Evolutionary conservation across 2,797 vertebrate genomes (phyloP).

Genomic region (Petrocephalus schoutedeni): DNA sequence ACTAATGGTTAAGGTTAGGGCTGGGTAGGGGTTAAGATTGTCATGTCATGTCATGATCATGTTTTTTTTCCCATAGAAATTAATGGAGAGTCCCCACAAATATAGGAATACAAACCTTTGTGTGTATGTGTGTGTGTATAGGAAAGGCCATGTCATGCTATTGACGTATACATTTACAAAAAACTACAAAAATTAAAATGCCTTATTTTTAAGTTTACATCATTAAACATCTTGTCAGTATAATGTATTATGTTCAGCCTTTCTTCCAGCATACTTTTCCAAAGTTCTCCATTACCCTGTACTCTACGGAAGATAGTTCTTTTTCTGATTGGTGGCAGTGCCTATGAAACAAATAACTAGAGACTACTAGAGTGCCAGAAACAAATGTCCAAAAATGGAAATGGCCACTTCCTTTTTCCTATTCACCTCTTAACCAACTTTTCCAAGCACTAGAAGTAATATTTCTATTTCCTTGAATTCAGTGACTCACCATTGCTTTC

Average conservation of each 20-base stretch:
- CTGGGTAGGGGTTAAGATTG: too few relatives aligned
- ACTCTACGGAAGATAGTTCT: neutral
- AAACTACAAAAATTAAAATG: neutral
- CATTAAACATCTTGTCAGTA: neutral
- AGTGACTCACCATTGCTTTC: conserved; percentile 7
- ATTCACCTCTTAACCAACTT: neutral
- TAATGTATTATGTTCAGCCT: neutral
- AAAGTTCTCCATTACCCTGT: neutral
- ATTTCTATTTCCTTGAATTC: conserved; percentile 9
- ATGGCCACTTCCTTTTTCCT: neutral
- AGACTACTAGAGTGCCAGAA: neutral
- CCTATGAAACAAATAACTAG: neutral
- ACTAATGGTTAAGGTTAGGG: too few relatives aligned
- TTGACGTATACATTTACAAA: neutral
- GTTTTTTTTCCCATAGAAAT: too few relatives aligned
- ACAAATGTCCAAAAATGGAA: conserved; percentile 3
- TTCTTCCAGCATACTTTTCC: neutral
- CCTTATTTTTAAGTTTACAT: neutral
- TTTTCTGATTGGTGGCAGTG: neutral
- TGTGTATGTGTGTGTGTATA: neutral
- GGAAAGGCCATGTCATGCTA: neutral
- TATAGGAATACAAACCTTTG: too few relatives aligned
- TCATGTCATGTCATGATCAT: too few relatives aligned
- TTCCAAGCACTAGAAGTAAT: neutral
- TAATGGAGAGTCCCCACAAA: too few relatives aligned